Evolutionary conservation across 2,888 invertebrate genomes (phyloP), one percentile per base, ranked within the genome.

Genomic region (Aspidiotus rigidus): DNA sequence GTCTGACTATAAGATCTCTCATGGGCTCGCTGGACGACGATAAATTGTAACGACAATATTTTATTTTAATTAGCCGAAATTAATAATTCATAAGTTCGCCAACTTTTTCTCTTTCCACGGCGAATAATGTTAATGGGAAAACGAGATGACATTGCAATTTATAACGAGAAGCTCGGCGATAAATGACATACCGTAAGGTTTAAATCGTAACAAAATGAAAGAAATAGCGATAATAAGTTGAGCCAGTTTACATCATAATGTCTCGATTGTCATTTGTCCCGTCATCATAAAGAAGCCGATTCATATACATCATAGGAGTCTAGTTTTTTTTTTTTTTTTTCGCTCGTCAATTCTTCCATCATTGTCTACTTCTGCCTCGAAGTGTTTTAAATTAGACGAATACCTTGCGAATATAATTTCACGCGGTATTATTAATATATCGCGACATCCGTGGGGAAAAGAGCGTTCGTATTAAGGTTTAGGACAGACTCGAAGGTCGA

Each of bases 401-500:
- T 49, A 49, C 49, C 49, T 49, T 49, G 49, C 49, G 49, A n/a
- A 49, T n/a, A 49, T 49, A 11, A 49, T 49, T 49, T 49, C 49
- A 49, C 49, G 49, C 49, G n/a, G 5, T 28, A 49, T 49, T 49
- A 49, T 49, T 49, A 49, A 49, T 49, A 49, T n/a, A n/a, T 11
- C 49, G 44, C 15, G 42, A 10, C n/a, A 42, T 62, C 42, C 40
- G 15, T 41, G 62, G 40, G 17, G 42, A 62, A 62, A 15, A 28
- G 28, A 28, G 28, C 28, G 28, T 28, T 28, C 42, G 49, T 49
- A 66, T 66, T 66, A 66, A 59, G 66, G 66, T 66, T 66, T 66
- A 66, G 66, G 66, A 66, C 66, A 49, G 41, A 57, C 44, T 66
- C 42, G 59, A 66, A 66, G 66, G 66, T 66, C 66, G 59, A 28